Conservation (phyloP, 35 echinoderm and acorn worm genomes). For the Lytechinus variegatus region DNA sequence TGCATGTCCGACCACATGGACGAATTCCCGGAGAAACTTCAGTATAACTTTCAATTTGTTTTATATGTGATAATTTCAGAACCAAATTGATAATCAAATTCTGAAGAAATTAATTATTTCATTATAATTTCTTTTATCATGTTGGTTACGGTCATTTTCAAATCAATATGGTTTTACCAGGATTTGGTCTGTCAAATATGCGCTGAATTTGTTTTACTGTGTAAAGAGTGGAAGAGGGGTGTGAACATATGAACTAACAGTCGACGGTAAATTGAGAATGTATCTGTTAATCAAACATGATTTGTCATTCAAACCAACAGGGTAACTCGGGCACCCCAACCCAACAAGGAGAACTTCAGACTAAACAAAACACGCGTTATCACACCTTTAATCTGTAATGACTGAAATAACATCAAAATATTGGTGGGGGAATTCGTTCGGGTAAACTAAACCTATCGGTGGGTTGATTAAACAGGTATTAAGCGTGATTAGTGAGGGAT, state of each 20-base stretch:
- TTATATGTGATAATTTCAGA: too few relatives aligned
- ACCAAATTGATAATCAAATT: too few relatives aligned
- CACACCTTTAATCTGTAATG: background rate
- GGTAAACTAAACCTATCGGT: background rate
- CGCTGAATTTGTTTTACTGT: too few relatives aligned
- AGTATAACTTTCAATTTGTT: too few relatives aligned
- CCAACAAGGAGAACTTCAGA: background rate
- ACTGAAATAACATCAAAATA: constrained; percentile 11
- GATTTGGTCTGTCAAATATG: too few relatives aligned
- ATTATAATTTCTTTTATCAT: too few relatives aligned
- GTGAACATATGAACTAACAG: background rate
- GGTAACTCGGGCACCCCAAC: constrained; percentile 3
- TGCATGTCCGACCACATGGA: too few relatives aligned
- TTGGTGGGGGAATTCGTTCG: background rate
- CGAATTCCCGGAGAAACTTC: too few relatives aligned
- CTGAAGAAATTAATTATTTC: too few relatives aligned
- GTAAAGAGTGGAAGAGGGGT: background rate
- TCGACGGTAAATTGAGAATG: background rate
- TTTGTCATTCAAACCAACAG: constrained; percentile 16
- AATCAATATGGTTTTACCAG: too few relatives aligned
- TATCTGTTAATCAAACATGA: background rate
- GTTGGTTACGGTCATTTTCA: too few relatives aligned
- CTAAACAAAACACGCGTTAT: background rate
- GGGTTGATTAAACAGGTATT: constrained; percentile 26
- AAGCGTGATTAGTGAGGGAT: constrained; percentile 21